Evolutionary conservation across 2,888 invertebrate species (phyloP).

Genomic region (Erebia ligea): DNA sequence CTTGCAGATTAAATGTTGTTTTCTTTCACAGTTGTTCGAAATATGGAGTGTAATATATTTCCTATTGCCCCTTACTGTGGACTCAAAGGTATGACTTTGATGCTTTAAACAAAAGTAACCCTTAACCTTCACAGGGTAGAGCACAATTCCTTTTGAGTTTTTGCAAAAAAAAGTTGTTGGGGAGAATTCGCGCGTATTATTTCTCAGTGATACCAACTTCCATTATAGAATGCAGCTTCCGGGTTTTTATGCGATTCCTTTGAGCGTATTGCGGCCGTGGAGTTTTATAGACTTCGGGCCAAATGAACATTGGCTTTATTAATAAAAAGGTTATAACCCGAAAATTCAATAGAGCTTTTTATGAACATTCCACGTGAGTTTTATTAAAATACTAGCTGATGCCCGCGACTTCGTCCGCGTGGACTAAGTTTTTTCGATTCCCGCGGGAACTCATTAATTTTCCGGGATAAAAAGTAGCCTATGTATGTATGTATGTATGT

Average conservation of each 20-base stretch:
- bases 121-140: neutral
- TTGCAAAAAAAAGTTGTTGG: slow-evolving; percentile 12
- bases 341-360: slow-evolving; percentile 11
- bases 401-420: too few relatives aligned
- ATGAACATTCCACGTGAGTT: slow-evolving; percentile 4
- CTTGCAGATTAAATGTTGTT: slow-evolving; percentile 50
- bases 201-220: slow-evolving; percentile 26
- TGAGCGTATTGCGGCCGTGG: slow-evolving; percentile 21
- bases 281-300: slow-evolving; percentile 25
- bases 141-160: slow-evolving; percentile 1
- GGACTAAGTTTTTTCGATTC: too few relatives aligned
- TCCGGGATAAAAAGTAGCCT: too few relatives aligned
- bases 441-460: too few relatives aligned
- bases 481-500: too few relatives aligned
- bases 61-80: slow-evolving; percentile 41
- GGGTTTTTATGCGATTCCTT: slow-evolving; percentile 24
- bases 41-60: slow-evolving; percentile 44
- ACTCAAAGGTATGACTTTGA: slow-evolving; percentile 15
- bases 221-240: slow-evolving; percentile 29
- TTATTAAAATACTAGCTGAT: too few relatives aligned
- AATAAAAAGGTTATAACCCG: slow-evolving; percentile 12
- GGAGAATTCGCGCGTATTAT: slow-evolving; percentile 27
- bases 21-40: slow-evolving; percentile 48
- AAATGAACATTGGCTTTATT: slow-evolving; percentile 21
- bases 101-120: slow-evolving; percentile 6